A percentile compares a stretch with the other conserved stretches of the same genome.
Conservation (phyloP, 2,888 invertebrate genomes). For the Stenichneumon culpator region DNA sequence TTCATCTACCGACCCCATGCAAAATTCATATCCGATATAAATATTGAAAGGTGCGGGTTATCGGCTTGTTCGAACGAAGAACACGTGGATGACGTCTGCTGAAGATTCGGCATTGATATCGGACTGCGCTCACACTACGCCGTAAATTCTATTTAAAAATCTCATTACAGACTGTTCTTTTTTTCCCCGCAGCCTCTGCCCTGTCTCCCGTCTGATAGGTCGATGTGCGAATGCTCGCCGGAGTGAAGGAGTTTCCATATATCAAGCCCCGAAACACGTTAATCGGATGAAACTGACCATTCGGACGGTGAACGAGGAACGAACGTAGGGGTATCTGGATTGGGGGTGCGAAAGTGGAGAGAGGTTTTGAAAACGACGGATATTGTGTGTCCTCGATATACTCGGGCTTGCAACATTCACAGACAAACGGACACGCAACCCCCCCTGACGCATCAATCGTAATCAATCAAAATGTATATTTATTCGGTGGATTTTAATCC, state of each 20-base stretch:
- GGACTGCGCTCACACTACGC: not conserved
- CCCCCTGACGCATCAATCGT: conserved; percentile 54
- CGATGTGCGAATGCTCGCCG: conserved; percentile 4
- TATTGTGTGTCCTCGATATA: conserved; percentile 47
- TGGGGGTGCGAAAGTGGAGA: conserved; percentile 7
- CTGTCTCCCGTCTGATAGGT: not conserved
- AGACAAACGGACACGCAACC: not conserved
- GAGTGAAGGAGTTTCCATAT: conserved; percentile 39
- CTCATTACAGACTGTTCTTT: not conserved
- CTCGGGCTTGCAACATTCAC: conserved; percentile 23
- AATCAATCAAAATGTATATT: conserved; percentile 77
- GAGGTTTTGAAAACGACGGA: conserved; percentile 16
- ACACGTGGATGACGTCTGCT: not conserved
- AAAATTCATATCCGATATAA: not conserved
- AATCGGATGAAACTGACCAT: conserved; percentile 56
- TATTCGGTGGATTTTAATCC: conserved; percentile 64
- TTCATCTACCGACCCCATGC: not conserved
- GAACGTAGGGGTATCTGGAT: conserved; percentile 8
- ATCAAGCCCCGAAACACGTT: conserved; percentile 56
- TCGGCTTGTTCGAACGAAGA: not conserved
- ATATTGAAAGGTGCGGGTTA: not conserved
- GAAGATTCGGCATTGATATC: not conserved
- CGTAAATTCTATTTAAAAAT: conserved; percentile 2
- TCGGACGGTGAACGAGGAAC: conserved; percentile 27
- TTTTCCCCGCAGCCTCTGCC: not conserved